Percentiles rank a stretch among this genome's conserved stretches.
Conservation (phyloP, 2,888 invertebrate species). For the Timema cristinae region DNA sequence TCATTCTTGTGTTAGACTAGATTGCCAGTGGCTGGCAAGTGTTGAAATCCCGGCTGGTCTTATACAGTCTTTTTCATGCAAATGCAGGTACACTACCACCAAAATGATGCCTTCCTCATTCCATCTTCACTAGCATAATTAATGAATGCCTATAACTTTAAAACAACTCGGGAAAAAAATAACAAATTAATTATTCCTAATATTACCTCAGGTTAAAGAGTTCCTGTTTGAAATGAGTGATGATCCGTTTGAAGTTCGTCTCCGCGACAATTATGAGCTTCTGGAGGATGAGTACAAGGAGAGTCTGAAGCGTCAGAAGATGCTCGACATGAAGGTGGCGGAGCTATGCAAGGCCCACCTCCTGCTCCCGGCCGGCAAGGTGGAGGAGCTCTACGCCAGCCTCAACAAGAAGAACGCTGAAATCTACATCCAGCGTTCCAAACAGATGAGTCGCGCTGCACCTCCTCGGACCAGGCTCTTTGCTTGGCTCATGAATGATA, state of each 20-base stretch:
- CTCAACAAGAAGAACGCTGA: constrained; percentile 88
- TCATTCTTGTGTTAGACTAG: too few species aligned
- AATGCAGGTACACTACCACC: too few species aligned
- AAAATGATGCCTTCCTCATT: too few species aligned
- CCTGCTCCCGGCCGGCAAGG: constrained; percentile 77
- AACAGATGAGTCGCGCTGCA: constrained; percentile 62
- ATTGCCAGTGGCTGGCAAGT: too few species aligned
- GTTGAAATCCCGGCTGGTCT: too few species aligned
- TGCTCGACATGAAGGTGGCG: constrained; percentile 78
- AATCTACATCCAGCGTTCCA: constrained; percentile 90
- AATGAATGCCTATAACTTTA: too few species aligned
- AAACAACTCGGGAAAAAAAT: too few species aligned
- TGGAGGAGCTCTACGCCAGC: constrained; percentile 84
- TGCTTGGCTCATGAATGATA: constrained; percentile 76
- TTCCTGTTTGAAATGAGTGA: constrained; percentile 91
- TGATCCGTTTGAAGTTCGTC: constrained; percentile 96
- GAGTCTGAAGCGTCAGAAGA: constrained; percentile 80
- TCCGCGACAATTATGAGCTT: constrained; percentile 93
- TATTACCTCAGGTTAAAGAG: constrained; percentile 64
- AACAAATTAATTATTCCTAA: too few species aligned
- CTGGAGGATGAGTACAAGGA: constrained; percentile 94
- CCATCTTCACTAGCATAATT: too few species aligned
- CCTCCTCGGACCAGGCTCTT: constrained; percentile 70
- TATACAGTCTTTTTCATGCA: too few species aligned
- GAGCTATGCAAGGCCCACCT: constrained; percentile 79